phyloP scores from a whole-genome alignment of 2,888 invertebrate genomes.

The Lacanobia oleracea region DNA sequence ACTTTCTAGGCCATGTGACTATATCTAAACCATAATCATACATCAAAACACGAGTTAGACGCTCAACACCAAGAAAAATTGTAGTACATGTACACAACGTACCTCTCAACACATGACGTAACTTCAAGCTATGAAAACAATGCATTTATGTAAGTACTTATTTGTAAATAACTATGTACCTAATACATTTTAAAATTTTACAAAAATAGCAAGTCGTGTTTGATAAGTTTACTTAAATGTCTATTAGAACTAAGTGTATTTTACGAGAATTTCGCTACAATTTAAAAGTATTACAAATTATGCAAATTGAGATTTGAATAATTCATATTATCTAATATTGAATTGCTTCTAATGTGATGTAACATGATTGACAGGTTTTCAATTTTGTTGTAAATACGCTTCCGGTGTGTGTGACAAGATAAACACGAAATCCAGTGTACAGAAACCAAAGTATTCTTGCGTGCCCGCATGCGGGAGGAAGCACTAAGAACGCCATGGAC shows the following conservation, averaged over 20 bases:
- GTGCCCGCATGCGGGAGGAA: constrained; percentile 15
- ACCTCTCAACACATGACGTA: not conserved
- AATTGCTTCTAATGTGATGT: not conserved
- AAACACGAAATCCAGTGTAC: not conserved
- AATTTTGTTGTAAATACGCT: constrained; percentile 2
- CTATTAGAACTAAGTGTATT: constrained; percentile 14
- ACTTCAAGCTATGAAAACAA: constrained; percentile 16
- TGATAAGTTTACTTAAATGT: constrained; percentile 30
- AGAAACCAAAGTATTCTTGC: not conserved
- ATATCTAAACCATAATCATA: too few relatives aligned
- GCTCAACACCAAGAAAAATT: too few relatives aligned
- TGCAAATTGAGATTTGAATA: constrained; percentile 24
- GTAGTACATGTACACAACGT: too few relatives aligned
- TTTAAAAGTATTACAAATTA: constrained; percentile 4
- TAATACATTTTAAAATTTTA: not conserved
- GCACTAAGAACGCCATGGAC: not conserved
- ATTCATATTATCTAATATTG: constrained; percentile 12
- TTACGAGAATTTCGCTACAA: constrained; percentile 33
- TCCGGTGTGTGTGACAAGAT: not conserved
- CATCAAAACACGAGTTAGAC: too few relatives aligned
- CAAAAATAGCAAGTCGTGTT: constrained; percentile 20
- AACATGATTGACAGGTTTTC: not conserved
- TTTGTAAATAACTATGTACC: constrained; percentile 14
- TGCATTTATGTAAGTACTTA: constrained; percentile 27
- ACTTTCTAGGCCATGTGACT: too few relatives aligned